Evolutionary conservation across 2,797 vertebrate species (phyloP), one percentile per base, ranked within the genome.

Genomic region (Helostoma temminkii): DNA sequence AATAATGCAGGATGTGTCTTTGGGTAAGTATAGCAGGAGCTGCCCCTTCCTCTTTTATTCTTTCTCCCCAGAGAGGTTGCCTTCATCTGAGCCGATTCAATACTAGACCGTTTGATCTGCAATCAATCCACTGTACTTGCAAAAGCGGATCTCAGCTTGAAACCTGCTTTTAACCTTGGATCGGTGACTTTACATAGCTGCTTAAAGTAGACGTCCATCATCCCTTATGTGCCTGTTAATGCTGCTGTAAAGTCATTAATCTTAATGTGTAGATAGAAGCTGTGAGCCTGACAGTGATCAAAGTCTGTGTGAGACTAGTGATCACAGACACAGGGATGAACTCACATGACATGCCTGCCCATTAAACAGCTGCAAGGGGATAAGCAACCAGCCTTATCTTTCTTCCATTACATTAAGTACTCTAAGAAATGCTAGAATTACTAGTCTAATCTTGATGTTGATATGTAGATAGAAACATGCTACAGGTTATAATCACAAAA

Each of bases 1-100:
- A 81, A 87, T 91, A 88, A 85, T 77, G 66, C 78, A 88, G 55
- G 26, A 50, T 71, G 73, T 62, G 74, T 42, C 45, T 34, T 52
- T 22, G 22, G 71, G 58, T 80, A 18, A 30, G 46, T 19, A 30
- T 19, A 59, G 49, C 42, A 42, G 43, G 21, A 62, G 49, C 66
- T 14, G 8, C 60, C 45, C 52, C 58, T 36, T 61, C 28, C 10
- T 30, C 43, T 49, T 50, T 58, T 53, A 39, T 56, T 47, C 25
- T 25, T 24, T 30, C 41, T 58, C 81, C 65, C 58, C 28, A 14
- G 79, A 78, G 78, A 41, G 28, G 32, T n/a, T 36, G 66, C 57
- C 64, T 80, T 55, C 61, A 50, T 58, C 66, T 67, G 52, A 79
- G 49, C 30, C 62, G 9, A 71, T 64, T 88, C 74, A 59, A 80